phyloP scores from a whole-genome alignment of 2,797 vertebrate genomes.

The Alectoris magna region DNA sequence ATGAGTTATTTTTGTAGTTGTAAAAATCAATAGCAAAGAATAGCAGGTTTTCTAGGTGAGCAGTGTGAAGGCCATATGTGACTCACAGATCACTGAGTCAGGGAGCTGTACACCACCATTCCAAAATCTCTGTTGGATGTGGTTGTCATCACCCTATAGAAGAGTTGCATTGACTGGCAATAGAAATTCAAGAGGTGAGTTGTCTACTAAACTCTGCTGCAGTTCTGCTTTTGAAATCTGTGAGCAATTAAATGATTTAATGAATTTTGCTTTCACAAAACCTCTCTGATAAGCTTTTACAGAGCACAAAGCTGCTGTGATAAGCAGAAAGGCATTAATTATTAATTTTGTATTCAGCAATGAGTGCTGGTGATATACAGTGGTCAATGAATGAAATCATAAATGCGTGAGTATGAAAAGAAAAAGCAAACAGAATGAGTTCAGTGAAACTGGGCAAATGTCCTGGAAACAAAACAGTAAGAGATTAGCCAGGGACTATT shows the following conservation, averaged over 20 bases:
- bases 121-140: not conserved
- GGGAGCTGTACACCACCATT: not conserved
- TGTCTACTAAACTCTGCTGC: not conserved
- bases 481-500: not conserved
- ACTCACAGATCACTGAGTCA: not conserved
- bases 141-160: not conserved
- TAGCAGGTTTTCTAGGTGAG: not conserved
- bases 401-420: not conserved
- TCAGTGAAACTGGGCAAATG: not conserved
- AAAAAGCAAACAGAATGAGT: not conserved
- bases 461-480: not conserved
- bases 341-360: not conserved
- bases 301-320: not conserved
- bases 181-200: not conserved
- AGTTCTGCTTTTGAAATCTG: not conserved
- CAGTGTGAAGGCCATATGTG: rapidly evolving
- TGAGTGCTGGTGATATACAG: not conserved
- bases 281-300: not conserved
- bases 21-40: not conserved
- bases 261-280: not conserved
- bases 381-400: not conserved
- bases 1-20: not conserved
- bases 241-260: not conserved
- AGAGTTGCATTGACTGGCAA: not conserved
- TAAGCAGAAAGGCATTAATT: not conserved